These are phyloP conservation scores for Onychostruthus taczanowskii DNA, from an alignment of 2,113 vertebrate genomes.

Conservation along the genomic window DNA sequence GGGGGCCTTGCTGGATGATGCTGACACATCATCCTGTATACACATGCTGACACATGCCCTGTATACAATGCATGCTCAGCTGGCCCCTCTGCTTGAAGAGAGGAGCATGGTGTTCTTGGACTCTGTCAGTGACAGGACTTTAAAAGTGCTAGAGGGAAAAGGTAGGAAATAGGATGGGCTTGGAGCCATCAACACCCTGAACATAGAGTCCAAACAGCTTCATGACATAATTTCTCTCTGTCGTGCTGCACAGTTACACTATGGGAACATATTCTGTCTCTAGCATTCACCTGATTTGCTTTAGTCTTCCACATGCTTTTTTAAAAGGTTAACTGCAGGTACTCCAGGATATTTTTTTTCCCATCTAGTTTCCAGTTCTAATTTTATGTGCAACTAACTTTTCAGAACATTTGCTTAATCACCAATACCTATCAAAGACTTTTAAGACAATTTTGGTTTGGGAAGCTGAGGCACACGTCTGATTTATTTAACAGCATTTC, in stretches of 20 bases:
- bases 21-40: background rate
- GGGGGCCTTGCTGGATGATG: background rate
- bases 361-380: background rate
- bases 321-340: background rate
- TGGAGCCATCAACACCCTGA: background rate
- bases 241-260: background rate
- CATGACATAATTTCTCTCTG: background rate
- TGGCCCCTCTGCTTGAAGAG: background rate
- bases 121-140: background rate
- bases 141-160: background rate
- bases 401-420: background rate
- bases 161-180: background rate
- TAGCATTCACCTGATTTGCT: background rate
- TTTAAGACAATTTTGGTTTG: background rate
- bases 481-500: background rate
- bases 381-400: background rate
- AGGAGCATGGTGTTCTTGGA: background rate
- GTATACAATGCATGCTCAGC: background rate
- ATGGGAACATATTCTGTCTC: background rate
- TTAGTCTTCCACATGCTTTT: background rate
- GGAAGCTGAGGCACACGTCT: background rate
- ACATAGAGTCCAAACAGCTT: background rate
- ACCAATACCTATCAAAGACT: background rate
- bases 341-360: background rate
- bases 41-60: background rate